Evolutionary conservation across 1,140 invertebrate species (phyloP).

Genomic region (Akabosia matsudoensis): DNA sequence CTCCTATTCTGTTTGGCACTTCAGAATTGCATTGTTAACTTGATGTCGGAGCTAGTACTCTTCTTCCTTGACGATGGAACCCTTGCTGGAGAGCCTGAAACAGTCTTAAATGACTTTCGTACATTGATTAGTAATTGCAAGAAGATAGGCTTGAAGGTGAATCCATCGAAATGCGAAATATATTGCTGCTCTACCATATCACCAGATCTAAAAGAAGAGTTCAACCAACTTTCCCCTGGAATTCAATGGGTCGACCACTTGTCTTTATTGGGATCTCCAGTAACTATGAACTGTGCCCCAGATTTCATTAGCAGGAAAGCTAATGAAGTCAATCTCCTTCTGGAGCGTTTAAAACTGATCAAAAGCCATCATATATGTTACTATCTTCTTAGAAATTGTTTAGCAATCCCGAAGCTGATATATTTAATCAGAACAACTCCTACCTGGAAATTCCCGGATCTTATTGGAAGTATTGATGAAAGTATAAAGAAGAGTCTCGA

Average conservation of each 20-base stretch:
- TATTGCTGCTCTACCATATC: background rate
- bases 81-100: background rate
- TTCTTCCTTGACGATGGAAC: conserved; percentile 2
- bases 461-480: background rate
- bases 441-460: background rate
- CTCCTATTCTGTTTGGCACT: background rate
- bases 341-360: background rate
- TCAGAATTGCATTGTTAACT: background rate
- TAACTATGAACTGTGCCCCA: background rate
- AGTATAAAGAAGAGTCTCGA: background rate
- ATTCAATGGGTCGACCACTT: background rate
- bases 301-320: background rate
- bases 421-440: background rate
- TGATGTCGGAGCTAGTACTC: background rate
- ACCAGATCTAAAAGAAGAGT: background rate
- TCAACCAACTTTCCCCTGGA: background rate
- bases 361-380: background rate
- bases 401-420: background rate
- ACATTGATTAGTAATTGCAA: background rate
- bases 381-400: background rate
- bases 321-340: background rate
- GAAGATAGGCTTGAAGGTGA: background rate
- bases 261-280: background rate
- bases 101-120: background rate
- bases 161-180: conserved; percentile 9